Conservation (phyloP, 1,140 invertebrate genomes). For the Drosophila simulans region DNA sequence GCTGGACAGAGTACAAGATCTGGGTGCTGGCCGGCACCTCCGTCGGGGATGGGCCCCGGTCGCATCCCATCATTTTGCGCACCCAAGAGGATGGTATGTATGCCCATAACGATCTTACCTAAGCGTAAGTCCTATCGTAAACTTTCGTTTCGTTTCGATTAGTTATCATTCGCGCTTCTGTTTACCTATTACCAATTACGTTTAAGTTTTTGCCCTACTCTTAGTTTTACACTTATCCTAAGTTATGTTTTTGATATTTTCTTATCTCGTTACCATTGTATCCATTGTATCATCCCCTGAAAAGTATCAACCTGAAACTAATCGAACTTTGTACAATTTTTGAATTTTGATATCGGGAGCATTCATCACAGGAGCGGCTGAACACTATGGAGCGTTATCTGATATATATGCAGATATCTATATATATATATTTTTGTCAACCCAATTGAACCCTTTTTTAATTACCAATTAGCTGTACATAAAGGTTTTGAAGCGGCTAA, state of each 20-base stretch:
- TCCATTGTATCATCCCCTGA: neutral
- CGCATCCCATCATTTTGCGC: constrained; percentile 94
- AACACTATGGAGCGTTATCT: constrained; percentile 44
- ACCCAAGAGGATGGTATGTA: constrained; percentile 99
- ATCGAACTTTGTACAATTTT: constrained; percentile 81
- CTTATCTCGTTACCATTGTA: constrained; percentile 17
- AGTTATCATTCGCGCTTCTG: constrained; percentile 1
- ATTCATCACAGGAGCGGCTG: constrained; percentile 49
- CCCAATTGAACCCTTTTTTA: constrained; percentile 10
- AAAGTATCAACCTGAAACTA: constrained; percentile 51
- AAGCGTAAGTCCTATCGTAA: constrained; percentile 71
- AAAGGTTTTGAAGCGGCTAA: constrained; percentile 58
- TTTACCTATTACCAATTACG: neutral
- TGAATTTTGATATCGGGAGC: constrained; percentile 83
- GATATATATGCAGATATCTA: constrained; percentile 40
- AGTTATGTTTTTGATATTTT: constrained; percentile 23
- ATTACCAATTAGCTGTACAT: constrained; percentile 39
- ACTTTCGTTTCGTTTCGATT: constrained; percentile 22
- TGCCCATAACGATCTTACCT: constrained; percentile 79
- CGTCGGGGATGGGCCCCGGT: constrained; percentile 96
- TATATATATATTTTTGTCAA: constrained; percentile 18
- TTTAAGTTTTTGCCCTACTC: constrained; percentile 7
- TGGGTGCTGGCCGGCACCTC: constrained; percentile 97
- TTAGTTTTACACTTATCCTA: constrained; percentile 15
- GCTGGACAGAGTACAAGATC: constrained; percentile 98